Evolutionary conservation across 2,797 vertebrate genomes (phyloP).

Genomic region (Poecile montanus): DNA sequence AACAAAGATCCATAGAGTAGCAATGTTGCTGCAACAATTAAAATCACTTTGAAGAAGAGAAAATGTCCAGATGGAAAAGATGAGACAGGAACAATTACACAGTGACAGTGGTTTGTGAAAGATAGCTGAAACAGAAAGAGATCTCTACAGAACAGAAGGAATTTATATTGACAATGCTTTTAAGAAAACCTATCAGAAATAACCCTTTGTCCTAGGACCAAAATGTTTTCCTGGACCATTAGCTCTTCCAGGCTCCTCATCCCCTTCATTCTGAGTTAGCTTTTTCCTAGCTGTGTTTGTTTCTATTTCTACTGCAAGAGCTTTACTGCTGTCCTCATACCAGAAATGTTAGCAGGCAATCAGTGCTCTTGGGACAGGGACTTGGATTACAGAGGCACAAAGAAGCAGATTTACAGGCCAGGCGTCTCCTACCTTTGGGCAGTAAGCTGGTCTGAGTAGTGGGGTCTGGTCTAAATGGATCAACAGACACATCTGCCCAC

Average conservation of each 20-base stretch:
- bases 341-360: background rate
- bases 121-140: background rate
- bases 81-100: background rate
- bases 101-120: background rate
- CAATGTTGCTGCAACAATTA: background rate
- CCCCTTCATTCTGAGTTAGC: constrained; percentile 52
- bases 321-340: background rate
- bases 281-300: background rate
- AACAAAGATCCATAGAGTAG: background rate
- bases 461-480: background rate
- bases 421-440: background rate
- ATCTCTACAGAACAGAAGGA: background rate
- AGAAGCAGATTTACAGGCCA: background rate
- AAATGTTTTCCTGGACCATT: constrained; percentile 2
- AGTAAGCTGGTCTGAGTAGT: background rate
- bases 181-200: constrained; percentile 22
- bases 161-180: background rate
- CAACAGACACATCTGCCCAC: background rate
- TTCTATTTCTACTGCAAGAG: constrained; percentile 2
- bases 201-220: background rate
- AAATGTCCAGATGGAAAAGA: background rate
- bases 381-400: background rate
- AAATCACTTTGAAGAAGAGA: background rate
- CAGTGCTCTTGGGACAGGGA: background rate
- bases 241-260: background rate